Evolutionary conservation across 2,888 invertebrate species (phyloP).

Genomic region (Lordiphosa andalusiaca): DNA sequence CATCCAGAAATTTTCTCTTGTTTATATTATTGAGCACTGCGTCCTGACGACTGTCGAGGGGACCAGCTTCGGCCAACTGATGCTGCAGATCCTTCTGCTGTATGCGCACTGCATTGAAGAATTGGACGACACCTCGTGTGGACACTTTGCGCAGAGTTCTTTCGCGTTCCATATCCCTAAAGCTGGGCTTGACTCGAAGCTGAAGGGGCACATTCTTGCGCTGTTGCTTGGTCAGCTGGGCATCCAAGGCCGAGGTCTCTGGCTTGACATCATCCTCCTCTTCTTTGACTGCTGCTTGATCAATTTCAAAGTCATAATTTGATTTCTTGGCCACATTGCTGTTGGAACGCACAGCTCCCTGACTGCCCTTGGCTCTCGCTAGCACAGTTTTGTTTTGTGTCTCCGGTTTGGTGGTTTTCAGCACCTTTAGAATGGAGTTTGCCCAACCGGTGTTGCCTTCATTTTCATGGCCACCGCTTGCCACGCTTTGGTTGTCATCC

Average conservation of each 20-base stretch:
- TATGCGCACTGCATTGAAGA: slow-evolving; percentile 93
- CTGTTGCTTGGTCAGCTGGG: slow-evolving; percentile 54
- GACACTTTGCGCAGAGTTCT: slow-evolving; percentile 89
- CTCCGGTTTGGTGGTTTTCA: slow-evolving; percentile 88
- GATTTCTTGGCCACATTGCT: slow-evolving; percentile 77
- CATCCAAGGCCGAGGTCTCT: slow-evolving; percentile 57
- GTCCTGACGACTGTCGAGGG: slow-evolving; percentile 88
- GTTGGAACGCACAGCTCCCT: slow-evolving; percentile 80
- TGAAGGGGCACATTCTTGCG: slow-evolving; percentile 82
- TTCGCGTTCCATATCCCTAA: slow-evolving; percentile 89
- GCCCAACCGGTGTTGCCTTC: slow-evolving; percentile 88
- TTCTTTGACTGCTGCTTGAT: slow-evolving; percentile 81
- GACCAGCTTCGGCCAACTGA: slow-evolving; percentile 86
- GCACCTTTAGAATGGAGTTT: slow-evolving; percentile 89
- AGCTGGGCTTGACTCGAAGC: slow-evolving; percentile 86
- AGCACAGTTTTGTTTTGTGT: slow-evolving; percentile 88
- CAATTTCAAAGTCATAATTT: slow-evolving; percentile 85
- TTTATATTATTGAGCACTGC: slow-evolving; percentile 87
- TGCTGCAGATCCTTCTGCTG: slow-evolving; percentile 90
- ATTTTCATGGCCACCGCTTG: slow-evolving; percentile 4
- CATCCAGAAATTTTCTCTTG: slow-evolving; percentile 88
- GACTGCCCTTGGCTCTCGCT: slow-evolving; percentile 89
- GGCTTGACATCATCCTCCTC: slow-evolving; percentile 81
- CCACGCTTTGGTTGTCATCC: slow-evolving; percentile 32
- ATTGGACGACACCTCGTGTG: slow-evolving; percentile 94